A percentile compares a stretch with the other conserved stretches of the same genome.
Evolutionary conservation across 2,113 vertebrate species (phyloP).

Genomic region (Gracilinanus agilis): DNA sequence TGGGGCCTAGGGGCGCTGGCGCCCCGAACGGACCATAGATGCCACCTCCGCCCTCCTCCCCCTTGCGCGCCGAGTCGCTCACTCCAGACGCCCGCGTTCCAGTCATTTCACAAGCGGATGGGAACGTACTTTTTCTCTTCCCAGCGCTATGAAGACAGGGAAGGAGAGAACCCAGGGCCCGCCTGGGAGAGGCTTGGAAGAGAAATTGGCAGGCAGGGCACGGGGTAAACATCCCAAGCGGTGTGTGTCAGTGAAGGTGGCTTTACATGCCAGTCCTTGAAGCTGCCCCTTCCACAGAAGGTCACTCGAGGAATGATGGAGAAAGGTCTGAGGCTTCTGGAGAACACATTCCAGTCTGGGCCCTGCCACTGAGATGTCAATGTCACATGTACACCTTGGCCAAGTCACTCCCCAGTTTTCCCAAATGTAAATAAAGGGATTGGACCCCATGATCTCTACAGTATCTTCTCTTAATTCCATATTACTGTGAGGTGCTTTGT

Average conservation of each 20-base stretch:
- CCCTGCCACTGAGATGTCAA: neutral
- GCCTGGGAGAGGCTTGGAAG: neutral
- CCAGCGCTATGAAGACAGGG: neutral
- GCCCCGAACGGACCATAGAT: neutral
- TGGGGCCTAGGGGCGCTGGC: neutral
- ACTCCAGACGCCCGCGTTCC: neutral
- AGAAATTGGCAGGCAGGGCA: neutral
- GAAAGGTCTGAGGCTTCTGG: neutral
- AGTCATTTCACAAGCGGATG: neutral
- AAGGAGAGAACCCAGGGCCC: neutral
- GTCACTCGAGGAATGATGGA: neutral
- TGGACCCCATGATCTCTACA: neutral
- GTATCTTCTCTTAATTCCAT: neutral
- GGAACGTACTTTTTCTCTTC: constrained; percentile 20
- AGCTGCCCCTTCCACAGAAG: neutral
- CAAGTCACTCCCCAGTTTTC: neutral
- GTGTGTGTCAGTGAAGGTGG: neutral
- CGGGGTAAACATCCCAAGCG: neutral
- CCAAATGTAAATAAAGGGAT: neutral
- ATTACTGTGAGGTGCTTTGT: neutral
- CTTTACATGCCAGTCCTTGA: neutral
- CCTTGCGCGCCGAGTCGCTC: neutral
- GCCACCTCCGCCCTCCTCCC: constrained; percentile 3
- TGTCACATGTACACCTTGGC: neutral
- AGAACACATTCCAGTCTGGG: neutral